Evolutionary conservation across 2,113 vertebrate genomes (phyloP), one percentile per base, ranked within the genome.

Genomic region (Garra rufa): DNA sequence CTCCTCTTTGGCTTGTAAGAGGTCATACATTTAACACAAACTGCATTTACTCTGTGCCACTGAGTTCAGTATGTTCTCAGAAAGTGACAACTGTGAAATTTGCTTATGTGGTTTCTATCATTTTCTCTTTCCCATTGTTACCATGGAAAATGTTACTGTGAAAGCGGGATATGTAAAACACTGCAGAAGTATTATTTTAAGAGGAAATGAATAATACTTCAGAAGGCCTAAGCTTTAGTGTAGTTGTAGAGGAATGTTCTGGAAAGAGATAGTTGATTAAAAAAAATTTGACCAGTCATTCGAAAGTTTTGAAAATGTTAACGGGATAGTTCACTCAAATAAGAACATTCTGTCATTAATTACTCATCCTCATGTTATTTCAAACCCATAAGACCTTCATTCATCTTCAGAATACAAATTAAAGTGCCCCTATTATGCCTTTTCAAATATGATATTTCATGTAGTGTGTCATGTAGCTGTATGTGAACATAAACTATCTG

Each of bases 1-100:
- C 41, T 7, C 34, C 52, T 17, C 26, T 48, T 21, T 78, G 55
- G 76, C 76, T 61, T 24, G 19, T 43, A 59, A 26, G 11, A 41
- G n/a, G 76, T 6, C 76, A 61, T 79, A 55, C 48, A 76, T 10
- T 76, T 26, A 59, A 76, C 48, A 57, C 28, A 74, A 70, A 50
- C 46, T 30, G 44, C 8, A 50, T 50, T 50, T 43, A 26, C 6
- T 34, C 19, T 13, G 75, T 76, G 28, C 46, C 26, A 46, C 57
- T 63, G 57, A 17, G n/a, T 4, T 26, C 34, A 28, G 41, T 46
- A 63, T 10, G 55, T 79, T 79, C 13, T 38, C 41, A 21, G 11
- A 41, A 73, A 61, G 1, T 28, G 24, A 28, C 57, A 50, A 13
- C n/a, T 10, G 38, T 15, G 41, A 48, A 67, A 48, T 65, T 65